Base-by-base conservation (phyloP, 1,140 invertebrate genomes). In the Philaenus spumarius region DNA sequence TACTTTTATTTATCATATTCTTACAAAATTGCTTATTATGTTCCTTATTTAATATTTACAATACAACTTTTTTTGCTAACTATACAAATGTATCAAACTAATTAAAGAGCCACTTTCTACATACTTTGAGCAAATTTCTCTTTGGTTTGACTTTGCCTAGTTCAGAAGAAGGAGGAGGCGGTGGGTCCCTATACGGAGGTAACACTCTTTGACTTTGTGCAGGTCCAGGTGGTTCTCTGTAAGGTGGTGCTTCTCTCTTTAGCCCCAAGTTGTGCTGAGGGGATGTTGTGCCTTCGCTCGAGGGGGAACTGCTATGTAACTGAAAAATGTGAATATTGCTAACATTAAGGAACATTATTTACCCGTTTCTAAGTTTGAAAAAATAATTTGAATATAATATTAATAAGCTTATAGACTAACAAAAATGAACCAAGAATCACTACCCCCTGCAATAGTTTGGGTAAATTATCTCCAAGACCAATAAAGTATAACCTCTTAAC, bases 141-240 rank as follows among this genome's bases (percentile, higher is more conserved):
- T 78, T 79, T 42, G 71, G 66, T 66, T 78, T 80, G 15, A 65
- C 62, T 60, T 66, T 65, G 53, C 56, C 64, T 20, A 61, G 62
- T 11, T 22, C 47, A 17, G 47, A 12, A 24, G 14, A 14, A 69
- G 65, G 64, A 12, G 89, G 86, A 17, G 87, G 86, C 42, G 89
- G 89, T 12, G 88, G 89, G 69, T 89, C 88, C 66, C 88, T 77
- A 67, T 92, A 91, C 15, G 89, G 89, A 7, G 89, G 89, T 22
- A 89, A 75, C 39, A 76, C 76, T 46, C 60, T 24, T 20, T 43
- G 42, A 42, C 19, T 23, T 14, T 51, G 48, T 26, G 55, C 62
- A 64, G 76, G 67, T 65, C 75, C 71, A 67, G 82, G 78, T 69
- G 83, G 75, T 70, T 79, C 74, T 68, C 81, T 73, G 55, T 83